Percentiles rank a stretch among this genome's conserved stretches.
Conservation (phyloP, 2,888 invertebrate genomes). For the Ectemnius continuus region DNA sequence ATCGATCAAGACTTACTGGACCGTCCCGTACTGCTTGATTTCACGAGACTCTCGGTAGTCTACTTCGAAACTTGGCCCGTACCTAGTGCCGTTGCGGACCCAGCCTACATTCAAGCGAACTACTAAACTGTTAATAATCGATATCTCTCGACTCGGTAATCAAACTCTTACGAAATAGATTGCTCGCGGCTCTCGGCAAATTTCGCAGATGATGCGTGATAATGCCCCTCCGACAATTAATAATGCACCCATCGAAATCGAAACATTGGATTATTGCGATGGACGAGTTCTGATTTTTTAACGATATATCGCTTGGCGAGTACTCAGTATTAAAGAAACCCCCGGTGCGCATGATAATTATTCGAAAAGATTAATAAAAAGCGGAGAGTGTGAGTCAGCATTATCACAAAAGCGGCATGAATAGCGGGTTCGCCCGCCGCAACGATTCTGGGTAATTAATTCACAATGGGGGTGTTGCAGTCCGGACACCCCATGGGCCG, state of each 20-base stretch:
- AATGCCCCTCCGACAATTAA: too few species aligned
- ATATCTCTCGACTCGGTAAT: constrained; percentile 6
- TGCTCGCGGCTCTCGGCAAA: not conserved
- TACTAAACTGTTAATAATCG: constrained; percentile 10
- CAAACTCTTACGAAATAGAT: constrained; percentile 1
- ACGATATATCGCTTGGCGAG: too few species aligned
- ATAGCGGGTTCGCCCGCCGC: constrained; percentile 55
- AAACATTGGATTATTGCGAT: too few species aligned
- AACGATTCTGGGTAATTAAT: constrained; percentile 72
- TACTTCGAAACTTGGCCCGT: constrained; percentile 41
- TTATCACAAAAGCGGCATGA: constrained; percentile 51
- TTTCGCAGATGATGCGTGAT: constrained; percentile 3
- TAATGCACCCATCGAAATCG: too few species aligned
- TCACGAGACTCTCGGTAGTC: constrained; percentile 46
- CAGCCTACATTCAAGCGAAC: constrained; percentile 11
- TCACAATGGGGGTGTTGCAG: constrained; percentile 68
- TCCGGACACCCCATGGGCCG: constrained; percentile 34
- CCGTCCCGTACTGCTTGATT: constrained; percentile 53
- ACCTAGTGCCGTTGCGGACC: constrained; percentile 20
- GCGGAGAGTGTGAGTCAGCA: constrained; percentile 60
- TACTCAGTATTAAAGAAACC: not conserved
- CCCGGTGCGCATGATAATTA: not conserved
- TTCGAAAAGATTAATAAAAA: constrained; percentile 42
- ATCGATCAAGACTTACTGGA: constrained; percentile 54
- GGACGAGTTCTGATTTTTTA: too few species aligned